phyloP scores from a whole-genome alignment of 2,113 vertebrate species.

The Ranitomeya imitator region DNA sequence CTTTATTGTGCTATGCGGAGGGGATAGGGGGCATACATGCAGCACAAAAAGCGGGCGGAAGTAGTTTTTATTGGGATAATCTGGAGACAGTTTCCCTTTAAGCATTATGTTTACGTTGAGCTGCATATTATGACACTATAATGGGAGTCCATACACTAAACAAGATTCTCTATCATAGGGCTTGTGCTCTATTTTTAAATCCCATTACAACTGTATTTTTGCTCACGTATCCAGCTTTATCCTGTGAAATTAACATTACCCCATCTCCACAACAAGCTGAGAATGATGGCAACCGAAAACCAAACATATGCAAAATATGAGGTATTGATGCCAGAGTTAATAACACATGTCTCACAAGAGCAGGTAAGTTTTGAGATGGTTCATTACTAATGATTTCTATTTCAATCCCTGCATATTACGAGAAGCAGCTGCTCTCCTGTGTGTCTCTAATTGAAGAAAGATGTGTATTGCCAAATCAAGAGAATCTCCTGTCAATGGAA shows the following conservation, averaged over 20 bases:
- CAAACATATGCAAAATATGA: conserved; percentile 52
- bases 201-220: conserved; percentile 18
- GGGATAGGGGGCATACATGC: no score
- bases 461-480: conserved; percentile 55
- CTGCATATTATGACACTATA: neutral
- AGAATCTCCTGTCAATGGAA: conserved; percentile 58
- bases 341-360: conserved; percentile 58
- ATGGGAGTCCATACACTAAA: neutral
- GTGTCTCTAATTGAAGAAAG: conserved; percentile 55
- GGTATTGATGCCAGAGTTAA: conserved; percentile 49
- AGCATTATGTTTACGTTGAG: no score
- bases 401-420: conserved; percentile 57
- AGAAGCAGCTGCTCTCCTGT: conserved; percentile 56
- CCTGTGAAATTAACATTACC: neutral
- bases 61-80: no score
- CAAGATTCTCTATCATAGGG: neutral
- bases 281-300: conserved; percentile 45
- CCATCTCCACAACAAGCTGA: conserved; percentile 12
- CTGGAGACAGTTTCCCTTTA: no score
- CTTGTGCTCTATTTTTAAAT: neutral
- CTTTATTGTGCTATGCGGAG: no score
- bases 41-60: no score
- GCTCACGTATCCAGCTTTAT: conserved; percentile 32
- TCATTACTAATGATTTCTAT: conserved; percentile 60
- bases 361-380: conserved; percentile 52